A percentile compares a stretch with the other conserved stretches of the same genome.
phyloP scores from a whole-genome alignment of 2,888 invertebrate genomes.

The Nymphalis urticae region DNA sequence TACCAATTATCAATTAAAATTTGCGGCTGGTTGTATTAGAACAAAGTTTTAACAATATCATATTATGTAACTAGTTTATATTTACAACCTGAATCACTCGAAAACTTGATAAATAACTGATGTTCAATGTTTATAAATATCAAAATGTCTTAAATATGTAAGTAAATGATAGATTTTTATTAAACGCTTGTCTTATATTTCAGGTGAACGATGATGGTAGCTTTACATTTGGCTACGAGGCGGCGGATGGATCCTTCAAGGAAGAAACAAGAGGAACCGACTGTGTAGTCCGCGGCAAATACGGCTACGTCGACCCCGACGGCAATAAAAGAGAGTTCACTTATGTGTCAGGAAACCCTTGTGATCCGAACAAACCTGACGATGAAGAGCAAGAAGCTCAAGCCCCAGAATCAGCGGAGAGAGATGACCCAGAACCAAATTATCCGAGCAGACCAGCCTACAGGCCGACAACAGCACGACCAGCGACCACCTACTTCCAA shows the following conservation, averaged over 20 bases:
- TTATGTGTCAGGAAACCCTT: slow-evolving; percentile 92
- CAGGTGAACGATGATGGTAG: slow-evolving; percentile 90
- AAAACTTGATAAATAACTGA: no score
- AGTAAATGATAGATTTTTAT: no score
- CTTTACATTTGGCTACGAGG: slow-evolving; percentile 92
- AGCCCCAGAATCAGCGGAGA: slow-evolving; percentile 81
- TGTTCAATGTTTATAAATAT: no score
- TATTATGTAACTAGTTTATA: no score
- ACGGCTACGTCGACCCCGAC: slow-evolving; percentile 93
- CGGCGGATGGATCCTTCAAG: slow-evolving; percentile 92
- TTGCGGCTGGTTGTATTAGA: no score
- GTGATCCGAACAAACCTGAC: slow-evolving; percentile 90
- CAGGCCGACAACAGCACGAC: slow-evolving; percentile 74
- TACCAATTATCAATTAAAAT: no score
- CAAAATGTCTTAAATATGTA: no score
- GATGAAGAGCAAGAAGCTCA: slow-evolving; percentile 82
- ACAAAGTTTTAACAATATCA: no score
- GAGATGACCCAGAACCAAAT: slow-evolving; percentile 85
- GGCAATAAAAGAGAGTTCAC: slow-evolving; percentile 93
- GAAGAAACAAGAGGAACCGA: slow-evolving; percentile 93
- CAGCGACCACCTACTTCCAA: slow-evolving; percentile 87
- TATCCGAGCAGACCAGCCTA: slow-evolving; percentile 74
- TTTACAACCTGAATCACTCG: no score
- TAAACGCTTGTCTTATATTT: slow-evolving; percentile 38
- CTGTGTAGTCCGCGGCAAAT: slow-evolving; percentile 92